phyloP scores from a whole-genome alignment of 2,888 invertebrate genomes.

The Ceriagrion tenellum region DNA sequence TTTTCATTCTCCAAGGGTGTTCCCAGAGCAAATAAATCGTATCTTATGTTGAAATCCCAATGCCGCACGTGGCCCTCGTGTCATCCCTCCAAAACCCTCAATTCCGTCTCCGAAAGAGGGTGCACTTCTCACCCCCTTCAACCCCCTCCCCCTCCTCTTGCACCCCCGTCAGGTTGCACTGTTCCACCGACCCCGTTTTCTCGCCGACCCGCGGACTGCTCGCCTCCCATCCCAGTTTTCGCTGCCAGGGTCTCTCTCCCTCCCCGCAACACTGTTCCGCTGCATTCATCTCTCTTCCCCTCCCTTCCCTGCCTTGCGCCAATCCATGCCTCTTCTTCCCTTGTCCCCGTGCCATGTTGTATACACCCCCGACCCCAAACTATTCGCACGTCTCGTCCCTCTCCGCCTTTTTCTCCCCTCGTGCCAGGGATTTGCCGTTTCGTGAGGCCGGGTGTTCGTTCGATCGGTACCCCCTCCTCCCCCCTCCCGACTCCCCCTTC shows the following conservation, averaged over 20 bases:
- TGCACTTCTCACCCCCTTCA: neutral
- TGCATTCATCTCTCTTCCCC: neutral
- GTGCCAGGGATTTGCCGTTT: neutral
- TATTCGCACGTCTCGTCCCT: neutral
- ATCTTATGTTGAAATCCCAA: no score
- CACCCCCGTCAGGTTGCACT: neutral
- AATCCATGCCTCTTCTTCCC: neutral
- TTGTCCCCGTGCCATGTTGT: neutral
- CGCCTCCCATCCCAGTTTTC: no score
- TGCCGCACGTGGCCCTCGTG: no score
- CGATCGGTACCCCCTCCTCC: neutral
- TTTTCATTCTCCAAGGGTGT: no score
- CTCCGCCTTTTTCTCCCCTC: neutral
- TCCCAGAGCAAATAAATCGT: no score
- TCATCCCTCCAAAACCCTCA: no score
- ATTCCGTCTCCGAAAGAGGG: no score
- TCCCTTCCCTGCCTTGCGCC: neutral
- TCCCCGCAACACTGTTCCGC: no score
- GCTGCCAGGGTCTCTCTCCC: no score
- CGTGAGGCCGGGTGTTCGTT: neutral
- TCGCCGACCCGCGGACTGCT: neutral
- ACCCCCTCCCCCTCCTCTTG: neutral
- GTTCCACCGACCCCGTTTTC: constrained; percentile 22
- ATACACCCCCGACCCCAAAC: neutral
- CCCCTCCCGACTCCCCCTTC: no score